Percentiles rank a stretch among this genome's conserved stretches.
Conservation (phyloP, 1,140 invertebrate genomes). For the Tetranychus cinnabarinus region DNA sequence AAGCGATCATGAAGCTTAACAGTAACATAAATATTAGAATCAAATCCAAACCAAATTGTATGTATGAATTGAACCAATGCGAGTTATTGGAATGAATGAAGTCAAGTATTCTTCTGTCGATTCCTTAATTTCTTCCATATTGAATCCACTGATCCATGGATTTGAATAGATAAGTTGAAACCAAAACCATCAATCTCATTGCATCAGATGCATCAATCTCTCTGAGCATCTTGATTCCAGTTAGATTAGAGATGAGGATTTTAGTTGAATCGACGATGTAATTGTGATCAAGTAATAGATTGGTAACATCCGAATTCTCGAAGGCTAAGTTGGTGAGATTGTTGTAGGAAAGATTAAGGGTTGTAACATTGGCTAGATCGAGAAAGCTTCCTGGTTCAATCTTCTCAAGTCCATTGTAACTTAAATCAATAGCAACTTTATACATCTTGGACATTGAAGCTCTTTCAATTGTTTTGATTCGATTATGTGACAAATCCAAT, state of each 20-base stretch:
- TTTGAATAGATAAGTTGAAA: too few relatives aligned
- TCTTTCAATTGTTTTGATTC: slow-evolving; percentile 42
- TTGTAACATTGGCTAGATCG: slow-evolving; percentile 60
- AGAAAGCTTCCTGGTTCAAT: slow-evolving; percentile 14
- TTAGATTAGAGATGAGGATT: slow-evolving; percentile 47
- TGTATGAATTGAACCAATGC: too few relatives aligned
- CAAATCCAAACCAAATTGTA: too few relatives aligned
- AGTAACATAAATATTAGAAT: too few relatives aligned
- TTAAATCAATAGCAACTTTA: slow-evolving; percentile 15
- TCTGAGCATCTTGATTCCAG: too few relatives aligned
- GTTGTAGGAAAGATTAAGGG: slow-evolving; percentile 60
- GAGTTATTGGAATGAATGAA: too few relatives aligned
- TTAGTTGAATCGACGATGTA: slow-evolving; percentile 44
- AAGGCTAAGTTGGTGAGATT: slow-evolving; percentile 42
- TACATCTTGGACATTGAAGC: slow-evolving; percentile 38
- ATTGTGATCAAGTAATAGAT: slow-evolving; percentile 51
- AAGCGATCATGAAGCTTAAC: too few relatives aligned
- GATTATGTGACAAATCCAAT: slow-evolving; percentile 50
- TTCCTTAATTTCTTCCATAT: too few relatives aligned
- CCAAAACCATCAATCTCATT: too few relatives aligned
- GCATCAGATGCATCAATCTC: too few relatives aligned
- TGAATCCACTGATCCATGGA: too few relatives aligned
- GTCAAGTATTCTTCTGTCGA: too few relatives aligned
- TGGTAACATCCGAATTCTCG: slow-evolving; percentile 52
- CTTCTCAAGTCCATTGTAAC: slow-evolving; percentile 14